These are phyloP conservation scores for Amphipoea oculea DNA, from an alignment of 2,888 invertebrate genomes.

Conservation along the genomic window DNA sequence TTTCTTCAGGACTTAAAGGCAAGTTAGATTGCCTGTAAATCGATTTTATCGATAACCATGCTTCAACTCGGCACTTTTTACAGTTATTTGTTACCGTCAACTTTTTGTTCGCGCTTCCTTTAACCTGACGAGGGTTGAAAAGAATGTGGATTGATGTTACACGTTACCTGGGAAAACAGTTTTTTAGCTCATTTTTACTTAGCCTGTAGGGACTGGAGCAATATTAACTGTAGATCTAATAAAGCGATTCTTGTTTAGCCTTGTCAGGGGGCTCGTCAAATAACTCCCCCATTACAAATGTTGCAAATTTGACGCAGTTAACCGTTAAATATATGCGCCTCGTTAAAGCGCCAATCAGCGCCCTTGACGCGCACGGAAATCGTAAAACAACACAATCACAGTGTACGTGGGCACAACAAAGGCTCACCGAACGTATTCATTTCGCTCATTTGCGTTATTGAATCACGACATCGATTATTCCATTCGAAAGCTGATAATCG, in stretches of 20 bases:
- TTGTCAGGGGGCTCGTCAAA: conserved; percentile 59
- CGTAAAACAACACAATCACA: conserved; percentile 68
- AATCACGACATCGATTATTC: conserved; percentile 79
- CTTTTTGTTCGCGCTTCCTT: conserved; percentile 49
- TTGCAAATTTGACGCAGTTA: conserved; percentile 70
- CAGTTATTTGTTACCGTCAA: conserved; percentile 59
- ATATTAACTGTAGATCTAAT: conserved; percentile 38
- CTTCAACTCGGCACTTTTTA: conserved; percentile 39
- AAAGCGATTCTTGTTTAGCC: conserved; percentile 41
- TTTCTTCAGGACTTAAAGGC: conserved; percentile 19
- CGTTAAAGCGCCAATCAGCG: conserved; percentile 80
- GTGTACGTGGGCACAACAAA: conserved; percentile 68
- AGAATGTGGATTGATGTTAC: conserved; percentile 39
- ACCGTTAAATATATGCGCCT: conserved; percentile 78
- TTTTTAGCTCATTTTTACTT: conserved; percentile 1
- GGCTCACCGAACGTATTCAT: conserved; percentile 75
- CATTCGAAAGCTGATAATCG: conserved; percentile 80
- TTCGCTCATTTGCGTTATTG: conserved; percentile 80
- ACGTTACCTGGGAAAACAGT: conserved; percentile 9
- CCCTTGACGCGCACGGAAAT: conserved; percentile 70
- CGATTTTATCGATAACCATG: conserved; percentile 50
- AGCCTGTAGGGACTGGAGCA: background rate
- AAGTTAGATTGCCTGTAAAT: conserved; percentile 55
- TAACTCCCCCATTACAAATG: conserved; percentile 61
- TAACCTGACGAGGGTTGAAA: conserved; percentile 50